Conservation (phyloP, 1,140 invertebrate genomes). For the Heterodera carotae region DNA sequence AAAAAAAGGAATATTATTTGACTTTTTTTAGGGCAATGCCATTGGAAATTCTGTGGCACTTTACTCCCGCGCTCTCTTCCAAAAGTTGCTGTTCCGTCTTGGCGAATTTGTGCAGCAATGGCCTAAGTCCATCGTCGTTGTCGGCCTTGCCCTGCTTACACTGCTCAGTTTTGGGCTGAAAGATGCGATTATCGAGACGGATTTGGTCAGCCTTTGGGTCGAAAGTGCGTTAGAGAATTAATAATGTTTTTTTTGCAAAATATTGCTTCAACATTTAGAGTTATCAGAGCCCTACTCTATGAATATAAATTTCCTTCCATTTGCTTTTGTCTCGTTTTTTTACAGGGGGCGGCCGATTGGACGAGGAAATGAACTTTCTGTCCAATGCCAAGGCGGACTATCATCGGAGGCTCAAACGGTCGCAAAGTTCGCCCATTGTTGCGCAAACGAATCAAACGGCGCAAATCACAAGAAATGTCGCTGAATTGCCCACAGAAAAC, state of each 20-base stretch:
- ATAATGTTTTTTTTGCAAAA: background rate
- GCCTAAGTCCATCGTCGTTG: slow-evolving; percentile 51
- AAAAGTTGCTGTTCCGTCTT: slow-evolving; percentile 51
- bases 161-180: slow-evolving; percentile 54
- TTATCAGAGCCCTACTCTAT: no score
- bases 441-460: slow-evolving; percentile 20
- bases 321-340: no score
- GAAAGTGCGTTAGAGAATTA: slow-evolving; percentile 51
- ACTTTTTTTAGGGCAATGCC: slow-evolving; percentile 57
- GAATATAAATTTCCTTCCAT: no score
- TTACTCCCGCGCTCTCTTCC: slow-evolving; percentile 62
- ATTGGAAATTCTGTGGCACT: slow-evolving; percentile 57
- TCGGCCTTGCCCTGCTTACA: slow-evolving; percentile 52
- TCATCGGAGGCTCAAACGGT: slow-evolving; percentile 19
- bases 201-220: slow-evolving; percentile 64
- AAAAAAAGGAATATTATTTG: no score
- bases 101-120: slow-evolving; percentile 55
- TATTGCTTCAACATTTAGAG: background rate
- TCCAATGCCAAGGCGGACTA: slow-evolving; percentile 38
- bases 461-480: slow-evolving; percentile 23
- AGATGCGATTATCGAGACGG: slow-evolving; percentile 62
- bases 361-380: slow-evolving; percentile 60
- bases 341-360: slow-evolving; percentile 64
- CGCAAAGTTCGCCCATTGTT: slow-evolving; percentile 1
- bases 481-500: slow-evolving; percentile 61